Evolutionary conservation across 2,113 vertebrate genomes (phyloP).

Genomic region (Euleptes europaea): DNA sequence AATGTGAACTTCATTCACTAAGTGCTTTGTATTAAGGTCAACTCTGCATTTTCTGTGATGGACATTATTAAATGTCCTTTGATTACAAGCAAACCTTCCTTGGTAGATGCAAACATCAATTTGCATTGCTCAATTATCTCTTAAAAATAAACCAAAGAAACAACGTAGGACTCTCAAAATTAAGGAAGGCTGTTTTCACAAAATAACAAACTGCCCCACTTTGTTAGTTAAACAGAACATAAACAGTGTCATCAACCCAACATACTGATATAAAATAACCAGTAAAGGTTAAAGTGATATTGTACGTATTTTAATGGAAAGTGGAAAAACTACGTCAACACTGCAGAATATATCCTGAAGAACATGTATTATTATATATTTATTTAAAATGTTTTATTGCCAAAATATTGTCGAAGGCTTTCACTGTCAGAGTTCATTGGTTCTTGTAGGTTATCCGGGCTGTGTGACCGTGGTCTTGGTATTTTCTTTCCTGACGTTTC

Average conservation of each 20-base stretch:
- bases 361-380: too few relatives aligned
- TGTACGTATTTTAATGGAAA: neutral
- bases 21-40: neutral
- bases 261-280: neutral
- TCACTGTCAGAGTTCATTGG: too few relatives aligned
- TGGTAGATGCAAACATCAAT: slow-evolving; percentile 4
- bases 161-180: neutral
- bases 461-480: too few relatives aligned
- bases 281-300: neutral
- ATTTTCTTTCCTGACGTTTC: too few relatives aligned
- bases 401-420: too few relatives aligned
- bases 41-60: neutral
- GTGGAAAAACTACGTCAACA: neutral
- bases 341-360: slow-evolving; percentile 26
- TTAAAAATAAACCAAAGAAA: neutral
- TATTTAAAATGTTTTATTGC: too few relatives aligned
- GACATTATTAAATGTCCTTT: neutral
- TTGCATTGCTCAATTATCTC: neutral
- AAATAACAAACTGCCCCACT: neutral
- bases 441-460: too few relatives aligned
- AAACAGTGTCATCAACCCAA: neutral
- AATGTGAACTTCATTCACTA: neutral
- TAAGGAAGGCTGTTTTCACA: neutral
- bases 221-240: neutral
- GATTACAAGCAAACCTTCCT: slow-evolving; percentile 8